These are phyloP conservation scores for Heliconius hortense DNA, from an alignment of 2,888 invertebrate species.

Conservation along the genomic window DNA sequence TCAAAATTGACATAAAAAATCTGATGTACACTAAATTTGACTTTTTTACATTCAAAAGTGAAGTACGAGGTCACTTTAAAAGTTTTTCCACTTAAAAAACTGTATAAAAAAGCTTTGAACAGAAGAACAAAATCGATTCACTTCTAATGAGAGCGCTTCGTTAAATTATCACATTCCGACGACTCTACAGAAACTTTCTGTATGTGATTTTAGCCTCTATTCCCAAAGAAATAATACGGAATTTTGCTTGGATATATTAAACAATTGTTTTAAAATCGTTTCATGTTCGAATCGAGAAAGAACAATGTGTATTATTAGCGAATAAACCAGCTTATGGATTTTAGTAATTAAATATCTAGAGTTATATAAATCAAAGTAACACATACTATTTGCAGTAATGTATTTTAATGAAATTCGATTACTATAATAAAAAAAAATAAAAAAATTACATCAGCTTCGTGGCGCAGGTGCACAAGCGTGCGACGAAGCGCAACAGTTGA, in stretches of 20 bases:
- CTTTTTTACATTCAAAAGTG: neutral
- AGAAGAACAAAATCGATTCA: constrained; percentile 27
- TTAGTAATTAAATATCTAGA: neutral
- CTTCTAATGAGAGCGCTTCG: constrained; percentile 31
- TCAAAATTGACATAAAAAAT: too few relatives aligned
- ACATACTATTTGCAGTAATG: too few relatives aligned
- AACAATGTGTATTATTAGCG: constrained; percentile 17
- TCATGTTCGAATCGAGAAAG: constrained; percentile 8
- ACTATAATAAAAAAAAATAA: too few relatives aligned
- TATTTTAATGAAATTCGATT: too few relatives aligned
- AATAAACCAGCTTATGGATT: neutral
- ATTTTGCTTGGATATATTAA: neutral
- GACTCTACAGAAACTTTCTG: neutral
- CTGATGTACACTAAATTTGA: neutral
- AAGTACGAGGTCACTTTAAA: constrained; percentile 8
- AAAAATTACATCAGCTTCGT: too few relatives aligned
- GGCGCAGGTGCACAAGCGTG: too few relatives aligned
- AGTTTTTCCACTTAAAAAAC: neutral
- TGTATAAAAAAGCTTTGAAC: constrained; percentile 22
- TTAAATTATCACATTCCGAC: constrained; percentile 32
- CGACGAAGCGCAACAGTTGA: too few relatives aligned
- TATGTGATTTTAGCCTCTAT: constrained; percentile 11
- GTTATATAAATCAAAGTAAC: too few relatives aligned
- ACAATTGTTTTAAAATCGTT: constrained; percentile 19
- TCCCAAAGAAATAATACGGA: neutral